These are phyloP conservation scores for Stramonita haemastoma DNA, from an alignment of 2,888 invertebrate species.

Conservation along the genomic window DNA sequence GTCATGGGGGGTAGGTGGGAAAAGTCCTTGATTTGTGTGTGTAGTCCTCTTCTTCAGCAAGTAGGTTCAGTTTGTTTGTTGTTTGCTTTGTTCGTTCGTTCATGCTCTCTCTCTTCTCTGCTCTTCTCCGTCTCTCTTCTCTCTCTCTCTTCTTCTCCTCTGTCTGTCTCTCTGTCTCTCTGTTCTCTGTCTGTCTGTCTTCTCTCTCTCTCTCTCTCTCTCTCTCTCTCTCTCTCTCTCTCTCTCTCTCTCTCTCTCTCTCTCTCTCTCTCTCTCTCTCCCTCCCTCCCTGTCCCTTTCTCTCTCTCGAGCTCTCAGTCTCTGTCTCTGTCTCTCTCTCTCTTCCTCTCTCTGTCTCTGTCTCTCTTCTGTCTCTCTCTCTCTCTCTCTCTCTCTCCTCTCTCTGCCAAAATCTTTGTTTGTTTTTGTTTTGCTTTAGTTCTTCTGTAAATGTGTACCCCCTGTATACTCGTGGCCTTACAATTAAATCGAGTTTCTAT, in stretches of 20 bases:
- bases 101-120: not conserved
- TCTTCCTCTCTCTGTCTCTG: too few relatives aligned
- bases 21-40: too few relatives aligned
- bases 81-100: not conserved
- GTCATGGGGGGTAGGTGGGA: too few relatives aligned
- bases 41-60: too few relatives aligned
- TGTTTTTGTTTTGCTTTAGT: not conserved
- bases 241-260: slow-evolving; percentile 2
- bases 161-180: not conserved
- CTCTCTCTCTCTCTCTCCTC: not conserved
- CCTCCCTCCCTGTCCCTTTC: not conserved
- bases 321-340: not conserved
- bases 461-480: too few relatives aligned
- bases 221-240: too few relatives aligned
- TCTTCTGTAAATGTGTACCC: too few relatives aligned
- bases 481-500: not conserved
- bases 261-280: not conserved
- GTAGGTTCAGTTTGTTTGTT: too few relatives aligned
- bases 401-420: too few relatives aligned
- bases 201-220: not conserved
- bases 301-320: not conserved
- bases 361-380: not conserved
- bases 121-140: not conserved
- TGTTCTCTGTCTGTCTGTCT: not conserved
- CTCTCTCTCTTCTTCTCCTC: not conserved